A percentile compares a stretch with the other conserved stretches of the same genome.
phyloP scores from a whole-genome alignment of 2,797 vertebrate genomes.

The Coregonus ussuriensis region DNA sequence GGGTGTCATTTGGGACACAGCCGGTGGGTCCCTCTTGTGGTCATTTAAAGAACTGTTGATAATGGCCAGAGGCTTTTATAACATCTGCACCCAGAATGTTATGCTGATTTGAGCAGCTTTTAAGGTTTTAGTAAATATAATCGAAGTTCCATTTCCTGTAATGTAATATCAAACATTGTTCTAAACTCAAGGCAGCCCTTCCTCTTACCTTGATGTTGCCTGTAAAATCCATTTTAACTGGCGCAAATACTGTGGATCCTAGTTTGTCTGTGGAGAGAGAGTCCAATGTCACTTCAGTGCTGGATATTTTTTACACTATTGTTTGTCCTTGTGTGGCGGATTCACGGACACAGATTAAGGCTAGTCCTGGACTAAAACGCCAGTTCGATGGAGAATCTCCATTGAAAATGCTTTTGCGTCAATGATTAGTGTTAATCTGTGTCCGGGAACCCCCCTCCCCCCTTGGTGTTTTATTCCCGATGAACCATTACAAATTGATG shows the following conservation, averaged over 20 bases:
- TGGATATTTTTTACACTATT: conserved; percentile 15
- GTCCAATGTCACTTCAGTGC: conserved; percentile 53
- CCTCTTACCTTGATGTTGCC: conserved; percentile 95
- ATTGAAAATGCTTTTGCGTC: background rate
- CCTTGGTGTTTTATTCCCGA: background rate
- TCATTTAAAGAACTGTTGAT: background rate
- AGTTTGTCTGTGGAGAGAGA: conserved; percentile 84
- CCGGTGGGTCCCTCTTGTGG: background rate
- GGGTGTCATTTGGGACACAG: too few relatives aligned
- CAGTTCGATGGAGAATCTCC: background rate
- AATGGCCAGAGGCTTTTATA: background rate
- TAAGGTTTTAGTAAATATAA: background rate
- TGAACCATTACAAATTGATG: background rate
- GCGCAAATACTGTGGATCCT: conserved; percentile 97
- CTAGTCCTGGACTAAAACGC: background rate
- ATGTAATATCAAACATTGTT: background rate
- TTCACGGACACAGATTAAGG: background rate
- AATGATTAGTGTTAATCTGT: background rate
- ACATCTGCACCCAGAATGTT: background rate
- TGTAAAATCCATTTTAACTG: conserved; percentile 99
- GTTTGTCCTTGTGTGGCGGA: background rate
- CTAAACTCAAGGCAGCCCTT: background rate
- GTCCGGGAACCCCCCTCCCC: background rate
- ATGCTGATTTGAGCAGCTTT: background rate
- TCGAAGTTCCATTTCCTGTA: background rate